phyloP scores from a whole-genome alignment of 1,140 invertebrate genomes.

The Papilio aristodemus region DNA sequence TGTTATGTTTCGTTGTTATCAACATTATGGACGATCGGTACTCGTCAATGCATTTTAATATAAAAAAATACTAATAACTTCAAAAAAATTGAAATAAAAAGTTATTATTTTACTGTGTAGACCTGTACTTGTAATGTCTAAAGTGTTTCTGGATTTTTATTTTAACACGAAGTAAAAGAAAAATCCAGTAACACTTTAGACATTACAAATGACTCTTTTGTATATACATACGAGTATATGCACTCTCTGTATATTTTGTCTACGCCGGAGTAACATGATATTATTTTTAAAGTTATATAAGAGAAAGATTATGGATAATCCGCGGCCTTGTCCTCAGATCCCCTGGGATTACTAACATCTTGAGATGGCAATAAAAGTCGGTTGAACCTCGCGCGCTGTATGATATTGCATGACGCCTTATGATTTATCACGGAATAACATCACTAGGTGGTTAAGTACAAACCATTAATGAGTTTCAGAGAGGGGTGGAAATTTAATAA shows the following conservation, averaged over 20 bases:
- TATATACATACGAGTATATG: no score
- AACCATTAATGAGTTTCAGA: conserved; percentile 76
- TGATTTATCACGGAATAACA: conserved; percentile 69
- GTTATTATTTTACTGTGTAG: no score
- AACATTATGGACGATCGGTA: conserved; percentile 40
- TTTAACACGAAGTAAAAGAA: no score
- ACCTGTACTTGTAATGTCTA: no score
- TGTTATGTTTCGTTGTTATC: conserved; percentile 49
- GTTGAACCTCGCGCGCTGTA: conserved; percentile 45
- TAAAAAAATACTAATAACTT: background rate
- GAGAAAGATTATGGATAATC: conserved; percentile 67
- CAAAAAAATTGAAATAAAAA: no score
- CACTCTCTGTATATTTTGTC: background rate
- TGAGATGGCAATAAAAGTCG: conserved; percentile 70
- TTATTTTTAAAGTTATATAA: conserved; percentile 42
- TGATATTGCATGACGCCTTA: conserved; percentile 62
- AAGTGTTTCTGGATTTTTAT: no score
- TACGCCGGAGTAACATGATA: background rate
- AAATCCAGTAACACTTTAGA: no score
- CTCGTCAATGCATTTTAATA: conserved; percentile 40
- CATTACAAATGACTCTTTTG: background rate
- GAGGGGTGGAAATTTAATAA: conserved; percentile 79
- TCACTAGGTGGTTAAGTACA: conserved; percentile 65
- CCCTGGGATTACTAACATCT: conserved; percentile 61
- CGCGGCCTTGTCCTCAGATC: conserved; percentile 39